Evolutionary conservation across 2,113 vertebrate species (phyloP).

Genomic region (Aldabrachelys gigantea): DNA sequence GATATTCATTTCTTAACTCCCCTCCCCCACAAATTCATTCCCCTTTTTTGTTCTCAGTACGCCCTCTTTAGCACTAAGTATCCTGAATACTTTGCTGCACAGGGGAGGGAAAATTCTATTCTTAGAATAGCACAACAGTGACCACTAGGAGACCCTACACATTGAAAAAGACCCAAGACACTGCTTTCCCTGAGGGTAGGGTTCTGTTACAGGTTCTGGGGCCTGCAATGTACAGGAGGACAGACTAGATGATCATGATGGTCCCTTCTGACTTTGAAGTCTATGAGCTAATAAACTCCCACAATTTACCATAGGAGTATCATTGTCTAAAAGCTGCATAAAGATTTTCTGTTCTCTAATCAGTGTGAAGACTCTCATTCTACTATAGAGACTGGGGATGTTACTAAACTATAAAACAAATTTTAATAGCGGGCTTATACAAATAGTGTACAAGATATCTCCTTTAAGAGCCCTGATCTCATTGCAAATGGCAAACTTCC

Average conservation of each 20-base stretch:
- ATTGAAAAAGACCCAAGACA: neutral
- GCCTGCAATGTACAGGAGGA: neutral
- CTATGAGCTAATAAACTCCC: neutral
- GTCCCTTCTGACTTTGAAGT: neutral
- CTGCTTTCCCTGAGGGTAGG: neutral
- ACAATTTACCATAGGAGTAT: neutral
- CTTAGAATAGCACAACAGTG: neutral
- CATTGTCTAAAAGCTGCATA: neutral
- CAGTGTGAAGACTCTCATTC: neutral
- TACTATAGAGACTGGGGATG: neutral
- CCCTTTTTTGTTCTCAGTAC: neutral
- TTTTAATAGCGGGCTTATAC: neutral
- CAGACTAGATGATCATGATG: neutral
- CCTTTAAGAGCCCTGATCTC: neutral
- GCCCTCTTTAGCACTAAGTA: neutral
- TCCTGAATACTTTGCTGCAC: neutral
- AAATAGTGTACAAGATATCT: neutral
- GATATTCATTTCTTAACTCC: neutral
- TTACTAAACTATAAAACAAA: neutral
- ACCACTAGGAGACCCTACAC: neutral
- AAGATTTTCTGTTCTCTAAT: neutral
- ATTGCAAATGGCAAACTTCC: neutral
- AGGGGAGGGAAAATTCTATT: accelerated
- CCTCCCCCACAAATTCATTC: neutral
- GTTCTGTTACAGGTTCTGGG: neutral